Conservation (phyloP, 2,888 invertebrate genomes). For the Drosophila diplacantha region DNA sequence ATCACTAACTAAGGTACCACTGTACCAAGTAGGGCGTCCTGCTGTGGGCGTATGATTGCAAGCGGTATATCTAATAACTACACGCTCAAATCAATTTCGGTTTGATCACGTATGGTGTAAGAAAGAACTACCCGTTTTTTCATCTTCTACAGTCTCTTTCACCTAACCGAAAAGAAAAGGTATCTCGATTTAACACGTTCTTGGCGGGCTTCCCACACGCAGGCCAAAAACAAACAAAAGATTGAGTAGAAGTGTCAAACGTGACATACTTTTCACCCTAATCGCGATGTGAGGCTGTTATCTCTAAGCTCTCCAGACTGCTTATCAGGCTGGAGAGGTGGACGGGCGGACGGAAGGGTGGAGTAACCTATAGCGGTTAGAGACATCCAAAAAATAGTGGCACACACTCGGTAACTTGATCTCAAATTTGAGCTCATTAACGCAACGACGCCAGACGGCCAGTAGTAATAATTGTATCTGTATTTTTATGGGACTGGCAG, state of each 20-base stretch:
- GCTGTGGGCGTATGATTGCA: slow-evolving; percentile 24
- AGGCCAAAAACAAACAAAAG: slow-evolving; percentile 15
- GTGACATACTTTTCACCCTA: slow-evolving; percentile 63
- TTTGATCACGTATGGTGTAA: slow-evolving; percentile 52
- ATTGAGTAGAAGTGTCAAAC: slow-evolving; percentile 48
- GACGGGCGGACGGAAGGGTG: not conserved
- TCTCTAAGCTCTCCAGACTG: slow-evolving; percentile 23
- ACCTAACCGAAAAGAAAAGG: slow-evolving; percentile 17
- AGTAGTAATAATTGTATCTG: slow-evolving; percentile 43
- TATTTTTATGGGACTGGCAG: slow-evolving; percentile 46
- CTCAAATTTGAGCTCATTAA: slow-evolving; percentile 48
- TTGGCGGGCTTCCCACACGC: slow-evolving; percentile 22
- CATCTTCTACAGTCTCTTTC: slow-evolving; percentile 20
- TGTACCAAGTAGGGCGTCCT: slow-evolving; percentile 5
- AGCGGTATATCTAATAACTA: slow-evolving; percentile 35
- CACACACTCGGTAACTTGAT: slow-evolving; percentile 43
- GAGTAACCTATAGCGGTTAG: not conserved
- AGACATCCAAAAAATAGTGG: slow-evolving; percentile 11
- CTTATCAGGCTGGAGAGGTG: slow-evolving; percentile 40
- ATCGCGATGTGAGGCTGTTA: slow-evolving; percentile 48
- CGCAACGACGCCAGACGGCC: slow-evolving; percentile 45
- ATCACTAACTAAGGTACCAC: not conserved
- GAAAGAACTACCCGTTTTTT: slow-evolving; percentile 15
- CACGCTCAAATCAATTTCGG: slow-evolving; percentile 56
- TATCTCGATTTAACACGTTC: slow-evolving; percentile 38